Base-by-base conservation (phyloP, 1,140 invertebrate species). In the Diorhabda sublineata region DNA sequence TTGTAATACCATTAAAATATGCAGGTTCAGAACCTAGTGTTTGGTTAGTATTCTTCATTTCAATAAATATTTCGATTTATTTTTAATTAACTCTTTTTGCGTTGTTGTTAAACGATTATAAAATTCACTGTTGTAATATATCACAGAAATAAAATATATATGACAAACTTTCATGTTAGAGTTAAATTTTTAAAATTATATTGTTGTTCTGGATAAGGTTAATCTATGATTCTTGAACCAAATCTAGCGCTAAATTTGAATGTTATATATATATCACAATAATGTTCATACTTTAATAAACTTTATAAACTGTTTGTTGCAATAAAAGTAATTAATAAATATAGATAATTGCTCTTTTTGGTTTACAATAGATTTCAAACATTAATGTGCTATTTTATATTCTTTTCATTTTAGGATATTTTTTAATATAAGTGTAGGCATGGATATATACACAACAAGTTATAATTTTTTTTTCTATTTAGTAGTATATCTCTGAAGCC, bases 21-120 rank as follows among this genome's bases (percentile, higher is more conserved):
- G 74, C 68, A 65, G 76, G 73, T 8, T 76, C 74, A 45, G 67
- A 74, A 66, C 68, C 69, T 45, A 77, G 76, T 74, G 77, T 77
- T n/a, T 78, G 75, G 76, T 76, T 72, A 75, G 68, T 69, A 58
- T 11, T 4, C 8, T 2, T 45, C 44, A 63, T 3, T 5, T 56
- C 5, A 57, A 57, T 45, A 11, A 11, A 11, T 11, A 11, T 11
- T 11, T 11, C 11, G 11, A 11, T 11, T 11, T 6, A 5, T 47
- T 63, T 47, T 45, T 11, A 8, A 45, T 59, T 65, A 11, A 67
- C 52, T n/a, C 57, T 62, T 63, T 52, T 68, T 42, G 4, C 63
- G 43, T 58, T 41, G 45, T 42, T 61, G 5, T 41, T 9, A 42
- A 66, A 41, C 47, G 11, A 42, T 69, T 59, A 3, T 42, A 59